Evolutionary conservation across 2,797 vertebrate genomes (phyloP), one percentile per base, ranked within the genome.

Genomic region (Sciaenops ocellatus): DNA sequence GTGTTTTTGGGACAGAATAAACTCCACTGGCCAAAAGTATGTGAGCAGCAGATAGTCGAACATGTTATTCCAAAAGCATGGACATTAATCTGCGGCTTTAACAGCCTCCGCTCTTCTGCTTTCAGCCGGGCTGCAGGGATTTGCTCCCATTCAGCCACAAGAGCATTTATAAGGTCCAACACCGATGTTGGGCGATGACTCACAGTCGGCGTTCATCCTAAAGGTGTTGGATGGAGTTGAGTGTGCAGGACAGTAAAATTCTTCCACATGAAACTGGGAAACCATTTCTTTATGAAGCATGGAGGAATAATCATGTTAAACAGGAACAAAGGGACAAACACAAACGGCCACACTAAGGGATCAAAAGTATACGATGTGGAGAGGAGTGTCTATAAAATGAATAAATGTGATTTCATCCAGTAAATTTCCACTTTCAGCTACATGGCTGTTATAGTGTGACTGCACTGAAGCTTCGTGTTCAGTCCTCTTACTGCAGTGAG

Each of bases 351-450:
- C 38, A 22, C n/a, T 4, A 11, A 38, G 9, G 1, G 3, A 59
- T 28, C 6, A 61, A n/a, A 24, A 30, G 47, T 28, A 20, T 2
- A 8, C 34, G 9, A 4, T 34, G 34, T 9, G 34, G 7, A 8
- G 7, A 7, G 6, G 8, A 6, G 12, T 16, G 28, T 59, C 66
- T 66, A 7, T 50, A 61, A 22, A 50, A 54, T 52, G 26, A 64
- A 20, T 6, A n/a, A 28, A 5, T 8, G 26, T 50, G 52, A 60
- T 79, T 68, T 65, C 48, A 66, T 26, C 11, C 54, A 6, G 79
- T 66, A 20, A 26, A 44, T 28, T 73, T 73, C 52, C 22, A 41
- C 74, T 50, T n/a, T 15, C 16, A 1, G 61, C 44, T 57, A 57
- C 5, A 5, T 65, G 44, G 20, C 20, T 68, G 42, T 0, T 68